Evolutionary conservation across 1,140 invertebrate species (phyloP).

Genomic region (Diabrotica undecimpunctata): DNA sequence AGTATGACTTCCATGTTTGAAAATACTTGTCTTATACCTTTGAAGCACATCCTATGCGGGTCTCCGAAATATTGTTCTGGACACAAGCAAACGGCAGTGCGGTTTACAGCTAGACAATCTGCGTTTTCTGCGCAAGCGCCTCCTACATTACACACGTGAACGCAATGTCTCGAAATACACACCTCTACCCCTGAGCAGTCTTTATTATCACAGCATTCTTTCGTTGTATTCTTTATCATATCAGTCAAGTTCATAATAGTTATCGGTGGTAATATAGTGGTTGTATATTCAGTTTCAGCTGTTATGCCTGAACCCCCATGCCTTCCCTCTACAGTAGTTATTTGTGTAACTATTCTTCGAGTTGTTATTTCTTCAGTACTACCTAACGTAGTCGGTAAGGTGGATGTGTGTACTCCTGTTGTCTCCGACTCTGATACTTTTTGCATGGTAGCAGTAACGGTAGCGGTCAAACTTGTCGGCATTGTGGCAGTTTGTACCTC

Average conservation of each 20-base stretch:
- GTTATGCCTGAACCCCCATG: not conserved
- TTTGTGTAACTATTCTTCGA: not conserved
- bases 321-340: not conserved
- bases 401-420: not conserved
- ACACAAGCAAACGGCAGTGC: conserved; percentile 68
- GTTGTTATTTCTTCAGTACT: not conserved
- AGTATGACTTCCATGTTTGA: not conserved
- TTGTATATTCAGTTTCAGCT: not conserved
- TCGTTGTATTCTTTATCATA: not conserved
- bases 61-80: conserved; percentile 53
- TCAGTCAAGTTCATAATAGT: not conserved
- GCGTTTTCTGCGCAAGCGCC: conserved; percentile 66
- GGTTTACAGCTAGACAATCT: conserved; percentile 65
- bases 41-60: conserved; percentile 42
- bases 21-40: conserved; percentile 41
- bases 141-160: conserved; percentile 64
- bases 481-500: too few species aligned
- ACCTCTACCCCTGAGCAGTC: conserved; percentile 65
- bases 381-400: not conserved
- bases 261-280: not conserved
- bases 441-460: too few species aligned
- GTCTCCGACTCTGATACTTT: not conserved
- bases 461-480: too few species aligned
- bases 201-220: conserved; percentile 57
- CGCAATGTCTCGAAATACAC: conserved; percentile 66